Evolutionary conservation across 1,140 invertebrate species (phyloP), one percentile per base, ranked within the genome.

Genomic region (Berghia stephanieae): DNA sequence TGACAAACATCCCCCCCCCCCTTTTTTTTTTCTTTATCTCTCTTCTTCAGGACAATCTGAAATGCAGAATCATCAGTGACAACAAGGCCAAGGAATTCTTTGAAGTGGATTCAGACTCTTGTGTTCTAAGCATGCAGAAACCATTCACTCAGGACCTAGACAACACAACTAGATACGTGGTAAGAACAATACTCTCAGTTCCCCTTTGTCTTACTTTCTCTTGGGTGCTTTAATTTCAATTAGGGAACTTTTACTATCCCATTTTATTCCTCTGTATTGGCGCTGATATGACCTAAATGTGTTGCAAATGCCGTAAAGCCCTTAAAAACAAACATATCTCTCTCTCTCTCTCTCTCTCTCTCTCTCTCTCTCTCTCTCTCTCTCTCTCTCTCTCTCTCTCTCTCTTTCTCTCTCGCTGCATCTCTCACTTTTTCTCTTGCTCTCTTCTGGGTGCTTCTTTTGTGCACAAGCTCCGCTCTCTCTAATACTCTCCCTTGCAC

Each of bases 81-180:
- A 34, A 66, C 10, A 85, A 86, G 52, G 82, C 84, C 2, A 72
- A 79, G 44, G 83, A 85, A 52, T 86, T 74, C 77, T 87, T 87
- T 72, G 66, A 75, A 34, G 80, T 87, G 18, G 82, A 86, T 67
- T 77, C 76, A 38, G 49, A 77, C 24, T 82, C 84, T 0, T 87
- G 86, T 81, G 81, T 86, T 1, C 40, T 87, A 13, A 79, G 77
- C 4, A 43, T 87, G 44, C 82, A 76, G 38, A 84, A 83, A 57
- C 81, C 77, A 42, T 73, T 86, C 3, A 67, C 78, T 21, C 68
- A 79, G 40, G 86, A 87, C 55, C 78, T 81, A 44, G 81, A 82
- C 44, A 60, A 77, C n/a, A 83, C 82, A 16, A 75, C 77, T 66
- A 27, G 72, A 44, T 87, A 87, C 71, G 68, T 18, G 55, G 85